Evolutionary conservation across 2,113 vertebrate species (phyloP).

Genomic region (Centropristis striata): DNA sequence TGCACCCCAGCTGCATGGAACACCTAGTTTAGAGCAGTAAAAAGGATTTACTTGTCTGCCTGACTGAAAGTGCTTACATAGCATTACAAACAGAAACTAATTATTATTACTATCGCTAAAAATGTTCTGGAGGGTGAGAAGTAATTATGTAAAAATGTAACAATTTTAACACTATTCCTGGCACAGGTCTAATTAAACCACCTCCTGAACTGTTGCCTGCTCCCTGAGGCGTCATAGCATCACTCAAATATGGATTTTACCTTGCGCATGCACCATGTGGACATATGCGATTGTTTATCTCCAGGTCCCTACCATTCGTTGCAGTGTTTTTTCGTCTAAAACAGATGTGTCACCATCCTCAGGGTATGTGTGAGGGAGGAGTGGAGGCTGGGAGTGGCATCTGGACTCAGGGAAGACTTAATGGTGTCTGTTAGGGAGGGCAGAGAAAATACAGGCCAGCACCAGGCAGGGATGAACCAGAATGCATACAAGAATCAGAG

Average conservation of each 20-base stretch:
- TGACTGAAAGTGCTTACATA: conserved; percentile 20
- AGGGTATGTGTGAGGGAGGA: conserved; percentile 37
- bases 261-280: not conserved
- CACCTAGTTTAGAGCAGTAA: conserved; percentile 27
- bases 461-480: conserved; percentile 12
- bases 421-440: conserved; percentile 21
- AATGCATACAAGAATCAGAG: not conserved
- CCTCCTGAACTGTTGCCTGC: conserved; percentile 21
- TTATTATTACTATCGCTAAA: conserved; percentile 42
- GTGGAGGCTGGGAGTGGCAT: conserved; percentile 32
- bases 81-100: conserved; percentile 35
- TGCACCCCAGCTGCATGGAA: conserved; percentile 46
- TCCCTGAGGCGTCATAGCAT: conserved; percentile 24
- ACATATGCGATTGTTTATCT: conserved; percentile 22
- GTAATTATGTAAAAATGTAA: conserved; percentile 56
- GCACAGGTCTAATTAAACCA: conserved; percentile 58
- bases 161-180: conserved; percentile 29
- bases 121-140: conserved; percentile 48
- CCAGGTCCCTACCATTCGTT: not conserved
- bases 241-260: conserved; percentile 39
- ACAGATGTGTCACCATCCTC: conserved; percentile 58
- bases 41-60: conserved; percentile 18
- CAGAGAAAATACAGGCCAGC: conserved; percentile 26
- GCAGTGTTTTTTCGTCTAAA: conserved; percentile 27
- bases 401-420: conserved; percentile 43